These are phyloP conservation scores for Gadopsis marmoratus DNA, from an alignment of 2,797 vertebrate genomes.

Conservation along the genomic window DNA sequence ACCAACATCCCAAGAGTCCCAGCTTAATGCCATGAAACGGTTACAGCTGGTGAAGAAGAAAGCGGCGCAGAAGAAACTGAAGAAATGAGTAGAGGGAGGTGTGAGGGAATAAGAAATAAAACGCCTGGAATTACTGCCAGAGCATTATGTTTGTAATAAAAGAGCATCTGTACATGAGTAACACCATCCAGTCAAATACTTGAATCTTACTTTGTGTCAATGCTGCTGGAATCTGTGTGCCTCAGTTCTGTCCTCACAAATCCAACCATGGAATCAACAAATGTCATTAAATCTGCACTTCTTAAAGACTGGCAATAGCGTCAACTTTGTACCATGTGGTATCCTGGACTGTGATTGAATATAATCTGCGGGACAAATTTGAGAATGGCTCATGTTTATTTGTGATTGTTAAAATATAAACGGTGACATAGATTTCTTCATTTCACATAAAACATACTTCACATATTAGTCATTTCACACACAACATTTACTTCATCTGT, in stretches of 20 bases:
- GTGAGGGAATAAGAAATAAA: conserved; percentile 34
- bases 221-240: conserved; percentile 77
- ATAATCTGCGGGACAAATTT: background rate
- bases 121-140: conserved; percentile 44
- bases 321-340: conserved; percentile 5
- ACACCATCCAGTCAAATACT: conserved; percentile 73
- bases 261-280: conserved; percentile 51
- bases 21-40: conserved; percentile 96
- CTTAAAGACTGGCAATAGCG: conserved; percentile 31
- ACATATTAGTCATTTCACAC: conserved; percentile 52
- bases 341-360: background rate
- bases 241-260: conserved; percentile 65
- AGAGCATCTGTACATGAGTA: conserved; percentile 53
- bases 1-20: conserved; percentile 95
- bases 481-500: conserved; percentile 50
- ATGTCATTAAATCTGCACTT: conserved; percentile 71
- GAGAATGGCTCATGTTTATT: conserved; percentile 62
- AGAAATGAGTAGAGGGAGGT: conserved; percentile 85
- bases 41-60: conserved; percentile 99
- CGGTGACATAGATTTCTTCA: conserved; percentile 52
- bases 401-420: conserved; percentile 53
- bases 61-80: conserved; percentile 97
- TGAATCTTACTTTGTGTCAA: conserved; percentile 75
- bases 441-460: conserved; percentile 60
- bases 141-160: conserved; percentile 49